A percentile compares a stretch with the other conserved stretches of the same genome.
Evolutionary conservation across 2,113 vertebrate genomes (phyloP).

Genomic region (Mobula birostris): DNA sequence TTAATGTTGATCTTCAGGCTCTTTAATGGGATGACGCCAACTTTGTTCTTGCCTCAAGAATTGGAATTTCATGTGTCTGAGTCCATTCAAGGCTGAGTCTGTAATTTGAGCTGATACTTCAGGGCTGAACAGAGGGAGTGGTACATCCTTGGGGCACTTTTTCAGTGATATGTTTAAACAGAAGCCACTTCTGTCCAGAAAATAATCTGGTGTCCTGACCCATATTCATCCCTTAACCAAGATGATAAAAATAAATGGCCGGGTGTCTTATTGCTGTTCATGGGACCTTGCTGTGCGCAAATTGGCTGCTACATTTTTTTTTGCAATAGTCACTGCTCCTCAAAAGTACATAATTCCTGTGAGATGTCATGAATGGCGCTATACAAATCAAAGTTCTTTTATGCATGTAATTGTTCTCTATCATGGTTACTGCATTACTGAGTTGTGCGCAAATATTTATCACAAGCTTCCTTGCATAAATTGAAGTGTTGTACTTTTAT

Average conservation of each 20-base stretch:
- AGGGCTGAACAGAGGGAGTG: neutral
- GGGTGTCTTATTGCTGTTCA: neutral
- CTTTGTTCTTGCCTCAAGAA: neutral
- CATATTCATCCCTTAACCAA: neutral
- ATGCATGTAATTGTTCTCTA: neutral
- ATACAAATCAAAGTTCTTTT: neutral
- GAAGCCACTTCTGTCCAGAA: neutral
- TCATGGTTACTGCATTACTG: neutral
- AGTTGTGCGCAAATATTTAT: slow-evolving; percentile 13
- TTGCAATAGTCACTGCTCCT: neutral
- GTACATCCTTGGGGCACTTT: neutral
- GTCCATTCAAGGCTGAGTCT: neutral
- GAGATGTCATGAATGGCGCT: neutral
- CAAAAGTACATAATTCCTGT: slow-evolving; percentile 23
- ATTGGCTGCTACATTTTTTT: neutral
- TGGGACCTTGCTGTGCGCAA: slow-evolving; percentile 21
- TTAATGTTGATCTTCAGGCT: neutral
- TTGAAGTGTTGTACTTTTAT: neutral
- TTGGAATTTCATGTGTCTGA: neutral
- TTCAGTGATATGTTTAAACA: neutral
- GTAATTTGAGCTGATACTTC: neutral
- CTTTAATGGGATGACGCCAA: neutral
- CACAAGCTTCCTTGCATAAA: neutral
- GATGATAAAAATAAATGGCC: neutral
- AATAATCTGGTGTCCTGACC: neutral